A percentile compares a stretch with the other conserved stretches of the same genome.
Conservation (phyloP, 2,113 vertebrate species). For the Melanerpes aurifrons region DNA sequence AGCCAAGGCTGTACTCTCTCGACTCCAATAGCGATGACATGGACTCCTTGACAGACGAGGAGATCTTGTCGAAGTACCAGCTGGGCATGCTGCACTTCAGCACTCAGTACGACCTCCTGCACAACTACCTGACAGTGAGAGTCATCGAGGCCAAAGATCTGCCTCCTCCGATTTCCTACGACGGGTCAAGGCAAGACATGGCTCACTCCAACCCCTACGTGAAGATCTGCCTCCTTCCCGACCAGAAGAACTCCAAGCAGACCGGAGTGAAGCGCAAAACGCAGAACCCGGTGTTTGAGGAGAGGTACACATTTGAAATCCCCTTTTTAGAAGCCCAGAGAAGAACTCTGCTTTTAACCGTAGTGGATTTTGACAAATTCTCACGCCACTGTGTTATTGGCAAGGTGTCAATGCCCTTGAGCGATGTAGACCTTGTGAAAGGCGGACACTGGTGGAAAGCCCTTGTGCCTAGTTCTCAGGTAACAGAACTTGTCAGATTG, state of each 20-base stretch:
- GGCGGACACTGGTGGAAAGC: constrained; percentile 94
- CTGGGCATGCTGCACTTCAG: constrained; percentile 92
- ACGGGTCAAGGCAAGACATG: constrained; percentile 84
- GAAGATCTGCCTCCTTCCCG: constrained; percentile 89
- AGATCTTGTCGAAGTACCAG: constrained; percentile 87
- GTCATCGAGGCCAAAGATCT: constrained; percentile 90
- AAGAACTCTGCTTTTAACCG: constrained; percentile 87
- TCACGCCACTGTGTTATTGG: constrained; percentile 91
- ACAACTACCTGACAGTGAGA: constrained; percentile 83
- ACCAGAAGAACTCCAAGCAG: constrained; percentile 94
- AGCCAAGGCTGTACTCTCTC: constrained; percentile 85
- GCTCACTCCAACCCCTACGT: constrained; percentile 91
- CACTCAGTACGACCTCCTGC: constrained; percentile 88
- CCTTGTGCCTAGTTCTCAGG: constrained; percentile 90
- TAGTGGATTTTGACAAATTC: constrained; percentile 93
- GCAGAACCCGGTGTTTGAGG: constrained; percentile 89
- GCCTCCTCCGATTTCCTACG: constrained; percentile 82
- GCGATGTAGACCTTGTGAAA: constrained; percentile 90
- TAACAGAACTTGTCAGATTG: constrained; percentile 66
- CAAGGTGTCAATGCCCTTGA: constrained; percentile 86
- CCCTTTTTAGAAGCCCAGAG: constrained; percentile 91
- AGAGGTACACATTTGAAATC: constrained; percentile 90
- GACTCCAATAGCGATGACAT: constrained; percentile 82
- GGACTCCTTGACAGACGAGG: constrained; percentile 89
- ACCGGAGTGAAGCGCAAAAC: constrained; percentile 91